Percentiles rank a stretch among this genome's conserved stretches.
These are phyloP conservation scores for Pocillopora damicornis DNA, from an alignment of 64 coral and sea anemone species.

Conservation along the genomic window DNA sequence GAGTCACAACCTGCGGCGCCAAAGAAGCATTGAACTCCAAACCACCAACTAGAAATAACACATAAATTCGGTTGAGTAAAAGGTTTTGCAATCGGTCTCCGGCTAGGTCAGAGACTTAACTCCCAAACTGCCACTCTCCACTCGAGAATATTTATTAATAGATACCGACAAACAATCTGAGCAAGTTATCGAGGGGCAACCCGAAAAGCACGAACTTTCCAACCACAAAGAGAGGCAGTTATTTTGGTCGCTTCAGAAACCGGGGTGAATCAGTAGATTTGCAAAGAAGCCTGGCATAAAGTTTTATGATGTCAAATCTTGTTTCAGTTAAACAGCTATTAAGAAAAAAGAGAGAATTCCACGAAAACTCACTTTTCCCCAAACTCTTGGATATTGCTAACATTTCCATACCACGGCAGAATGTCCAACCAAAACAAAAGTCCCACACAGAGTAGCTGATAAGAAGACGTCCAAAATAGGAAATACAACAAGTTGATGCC, in stretches of 20 bases:
- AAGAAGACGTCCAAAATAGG: conserved; percentile 83
- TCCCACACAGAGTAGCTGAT: conserved; percentile 68
- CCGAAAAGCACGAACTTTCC: too few species aligned
- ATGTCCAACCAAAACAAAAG: conserved; percentile 84
- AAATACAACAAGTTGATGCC: conserved; percentile 78
- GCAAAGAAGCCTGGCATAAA: too few species aligned
- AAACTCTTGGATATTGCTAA: conserved; percentile 69
- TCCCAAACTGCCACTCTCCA: too few species aligned
- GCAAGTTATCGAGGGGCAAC: too few species aligned
- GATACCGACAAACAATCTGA: too few species aligned
- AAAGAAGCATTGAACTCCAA: conserved; percentile 90
- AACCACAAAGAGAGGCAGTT: too few species aligned
- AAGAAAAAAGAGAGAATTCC: neutral
- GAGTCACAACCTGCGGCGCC: conserved; percentile 63
- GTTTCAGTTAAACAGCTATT: neutral
- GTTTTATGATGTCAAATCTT: neutral
- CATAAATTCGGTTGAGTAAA: too few species aligned
- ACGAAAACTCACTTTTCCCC: conserved; percentile 72
- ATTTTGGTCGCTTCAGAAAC: too few species aligned
- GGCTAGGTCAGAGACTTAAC: too few species aligned
- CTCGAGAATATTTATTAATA: too few species aligned
- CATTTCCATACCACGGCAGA: conserved; percentile 82
- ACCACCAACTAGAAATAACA: conserved; percentile 79
- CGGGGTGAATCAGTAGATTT: too few species aligned
- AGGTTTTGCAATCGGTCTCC: neutral